phyloP scores from a whole-genome alignment of 2,797 vertebrate species.

The Petrocephalus schoutedeni region DNA sequence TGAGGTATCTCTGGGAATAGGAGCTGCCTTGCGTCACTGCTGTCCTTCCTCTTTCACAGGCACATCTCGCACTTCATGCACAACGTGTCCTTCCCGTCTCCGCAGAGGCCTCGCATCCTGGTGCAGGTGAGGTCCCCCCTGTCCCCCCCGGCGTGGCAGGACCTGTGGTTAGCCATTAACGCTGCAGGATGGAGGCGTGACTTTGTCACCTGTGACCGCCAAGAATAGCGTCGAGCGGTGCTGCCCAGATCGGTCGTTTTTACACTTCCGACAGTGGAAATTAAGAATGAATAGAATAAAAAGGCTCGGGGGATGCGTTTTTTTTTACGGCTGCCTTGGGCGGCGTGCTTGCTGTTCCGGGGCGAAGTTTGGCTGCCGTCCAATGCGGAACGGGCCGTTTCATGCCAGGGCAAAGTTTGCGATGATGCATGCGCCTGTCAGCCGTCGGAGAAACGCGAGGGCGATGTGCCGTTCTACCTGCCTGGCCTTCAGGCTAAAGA shows the following conservation, averaged over 20 bases:
- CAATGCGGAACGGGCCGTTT: neutral
- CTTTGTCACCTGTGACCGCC: too few relatives aligned
- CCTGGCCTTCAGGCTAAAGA: neutral
- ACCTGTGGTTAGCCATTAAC: neutral
- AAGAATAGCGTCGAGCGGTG: neutral
- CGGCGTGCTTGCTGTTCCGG: neutral
- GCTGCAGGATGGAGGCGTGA: neutral
- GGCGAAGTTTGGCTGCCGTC: neutral
- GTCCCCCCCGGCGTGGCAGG: neutral
- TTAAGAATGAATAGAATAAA: neutral
- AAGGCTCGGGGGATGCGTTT: neutral
- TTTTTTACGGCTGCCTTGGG: neutral
- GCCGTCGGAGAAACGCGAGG: neutral
- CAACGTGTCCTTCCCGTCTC: constrained; percentile 92
- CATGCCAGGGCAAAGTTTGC: neutral
- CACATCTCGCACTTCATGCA: constrained; percentile 99
- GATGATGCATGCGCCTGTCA: neutral
- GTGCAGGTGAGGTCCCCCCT: constrained; percentile 73
- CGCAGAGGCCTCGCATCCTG: constrained; percentile 92
- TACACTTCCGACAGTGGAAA: neutral
- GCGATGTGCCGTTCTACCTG: neutral
- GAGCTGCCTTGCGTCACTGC: too few relatives aligned
- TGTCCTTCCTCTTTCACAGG: constrained; percentile 56
- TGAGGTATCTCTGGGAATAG: neutral
- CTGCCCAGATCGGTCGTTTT: neutral